These are phyloP conservation scores for Lithosia quadra DNA, from an alignment of 2,888 invertebrate species.

Conservation along the genomic window DNA sequence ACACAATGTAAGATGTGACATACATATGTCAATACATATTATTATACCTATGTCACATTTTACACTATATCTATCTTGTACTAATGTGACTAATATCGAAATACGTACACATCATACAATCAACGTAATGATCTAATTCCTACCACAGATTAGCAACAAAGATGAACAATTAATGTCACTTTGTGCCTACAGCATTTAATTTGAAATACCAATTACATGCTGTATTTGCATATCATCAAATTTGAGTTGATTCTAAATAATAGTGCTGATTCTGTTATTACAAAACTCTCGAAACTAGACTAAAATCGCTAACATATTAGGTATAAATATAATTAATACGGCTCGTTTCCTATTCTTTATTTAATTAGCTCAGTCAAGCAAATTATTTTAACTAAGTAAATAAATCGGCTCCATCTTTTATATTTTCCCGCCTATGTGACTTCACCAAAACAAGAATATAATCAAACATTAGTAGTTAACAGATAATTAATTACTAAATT, in stretches of 20 bases:
- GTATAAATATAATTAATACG: neutral
- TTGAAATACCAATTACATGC: conserved; percentile 8
- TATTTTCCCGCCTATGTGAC: neutral
- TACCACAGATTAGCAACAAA: neutral
- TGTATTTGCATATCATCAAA: conserved; percentile 1
- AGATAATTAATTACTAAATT: conserved; percentile 11
- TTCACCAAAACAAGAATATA: neutral
- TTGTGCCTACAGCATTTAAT: neutral
- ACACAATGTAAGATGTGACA: too few species aligned
- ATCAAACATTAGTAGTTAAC: neutral
- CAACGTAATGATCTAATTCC: conserved; percentile 31
- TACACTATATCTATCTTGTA: conserved; percentile 17
- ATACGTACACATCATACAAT: conserved; percentile 23
- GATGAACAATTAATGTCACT: conserved; percentile 11
- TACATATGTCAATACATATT: too few species aligned
- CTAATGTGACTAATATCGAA: conserved; percentile 27
- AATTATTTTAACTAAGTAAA: neutral
- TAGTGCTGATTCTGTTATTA: neutral
- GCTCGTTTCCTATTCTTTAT: neutral
- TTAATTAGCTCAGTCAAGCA: neutral
- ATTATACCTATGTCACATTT: conserved; percentile 5
- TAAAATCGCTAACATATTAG: neutral
- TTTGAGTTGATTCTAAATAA: neutral
- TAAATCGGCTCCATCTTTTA: neutral
- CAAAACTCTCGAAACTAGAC: neutral